A percentile compares a stretch with the other conserved stretches of the same genome.
Evolutionary conservation across 2,113 vertebrate genomes (phyloP).

Genomic region (Toxostoma redivivum): DNA sequence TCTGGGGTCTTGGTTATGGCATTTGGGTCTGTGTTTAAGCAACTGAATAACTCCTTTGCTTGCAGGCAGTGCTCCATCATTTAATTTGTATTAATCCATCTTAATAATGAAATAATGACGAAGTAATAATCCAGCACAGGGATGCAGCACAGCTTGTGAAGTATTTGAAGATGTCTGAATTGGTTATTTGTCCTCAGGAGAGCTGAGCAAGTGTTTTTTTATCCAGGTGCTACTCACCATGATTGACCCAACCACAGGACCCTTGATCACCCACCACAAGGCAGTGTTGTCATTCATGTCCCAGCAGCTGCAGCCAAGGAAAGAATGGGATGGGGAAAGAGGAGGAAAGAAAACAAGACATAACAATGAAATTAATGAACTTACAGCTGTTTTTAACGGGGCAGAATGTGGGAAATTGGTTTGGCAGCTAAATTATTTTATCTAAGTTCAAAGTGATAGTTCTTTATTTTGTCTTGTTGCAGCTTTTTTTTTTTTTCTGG

Average conservation of each 20-base stretch:
- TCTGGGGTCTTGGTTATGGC: not conserved
- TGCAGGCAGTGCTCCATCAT: not conserved
- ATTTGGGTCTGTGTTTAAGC: not conserved
- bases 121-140: not conserved
- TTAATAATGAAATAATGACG: not conserved
- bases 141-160: not conserved
- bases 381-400: not conserved
- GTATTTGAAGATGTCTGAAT: not conserved
- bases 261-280: slow-evolving; percentile 99
- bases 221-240: slow-evolving; percentile 80
- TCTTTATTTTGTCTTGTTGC: not conserved
- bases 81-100: not conserved
- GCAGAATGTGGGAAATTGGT: not conserved
- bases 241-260: slow-evolving; percentile 93
- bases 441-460: not conserved
- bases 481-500: too few species aligned
- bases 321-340: not conserved
- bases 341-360: not conserved
- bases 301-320: slow-evolving; percentile 83
- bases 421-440: not conserved
- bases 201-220: not conserved
- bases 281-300: slow-evolving; percentile 95
- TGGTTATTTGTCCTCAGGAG: not conserved
- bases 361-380: not conserved
- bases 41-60: not conserved